Evolutionary conservation across 2,797 vertebrate species (phyloP), one percentile per base, ranked within the genome.

Genomic region (Pangasius macronema): DNA sequence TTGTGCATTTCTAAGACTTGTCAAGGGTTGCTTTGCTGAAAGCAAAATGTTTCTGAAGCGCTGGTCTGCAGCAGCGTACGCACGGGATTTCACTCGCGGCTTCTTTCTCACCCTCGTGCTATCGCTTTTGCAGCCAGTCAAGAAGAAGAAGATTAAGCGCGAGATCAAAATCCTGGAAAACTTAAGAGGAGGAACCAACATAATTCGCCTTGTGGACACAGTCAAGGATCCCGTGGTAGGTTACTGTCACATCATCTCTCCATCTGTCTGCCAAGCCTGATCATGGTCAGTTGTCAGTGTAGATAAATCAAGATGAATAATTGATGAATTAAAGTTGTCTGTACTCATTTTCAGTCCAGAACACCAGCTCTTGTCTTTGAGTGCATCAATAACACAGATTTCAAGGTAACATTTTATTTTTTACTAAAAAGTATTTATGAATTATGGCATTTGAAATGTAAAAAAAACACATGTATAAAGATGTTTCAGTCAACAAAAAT

Each of bases 371-470:
- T 99, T 93, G 98, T 99, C 93, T 99, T 99, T 96, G 98, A 99
- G 95, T 98, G 97, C 96, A 99, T 99, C 96, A 99, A 99, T 95
- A 99, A 99, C 95, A 99, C 98, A 95, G 98, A 99, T 95, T 99
- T 99, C 96, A 99, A 99, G 98, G 98, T 99, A 96, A 92, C 94
- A 83, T 90, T 89, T 90, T 92, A 80, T 33, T 55, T 55, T 42
- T 9, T 61, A 14, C 11, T 59, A 46, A 13, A 82, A 39, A 8
- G 24, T n/a, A 42, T 46, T 61, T 46, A 42, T 42, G 13, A 55
- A 33, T 61, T 10, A 24, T 81, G 33, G 13, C 13, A 33, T 55
- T 22, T 33, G 3, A 77, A 16, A 53, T 53, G 30, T 36, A 11
- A 33, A 36, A 55, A 79, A 9, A 0, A 36, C 5, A 1, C 39